Evolutionary conservation across 2,113 vertebrate species (phyloP).

Genomic region (Bos indicus): DNA sequence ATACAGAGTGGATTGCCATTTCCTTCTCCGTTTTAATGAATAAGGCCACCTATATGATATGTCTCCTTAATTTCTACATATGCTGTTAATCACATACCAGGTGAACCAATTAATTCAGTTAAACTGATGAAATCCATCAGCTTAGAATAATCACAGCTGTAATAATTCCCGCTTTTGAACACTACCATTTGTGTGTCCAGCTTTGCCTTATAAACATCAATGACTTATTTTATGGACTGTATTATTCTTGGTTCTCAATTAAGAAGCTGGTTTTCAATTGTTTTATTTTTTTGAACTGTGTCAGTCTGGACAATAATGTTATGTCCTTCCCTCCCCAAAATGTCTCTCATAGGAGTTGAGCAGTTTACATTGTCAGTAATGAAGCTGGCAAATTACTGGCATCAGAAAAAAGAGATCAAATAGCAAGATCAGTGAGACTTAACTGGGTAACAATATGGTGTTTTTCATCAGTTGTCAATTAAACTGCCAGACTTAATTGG

Average conservation of each 20-base stretch:
- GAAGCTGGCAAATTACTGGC: conserved; percentile 68
- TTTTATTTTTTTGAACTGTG: conserved; percentile 45
- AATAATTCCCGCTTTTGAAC: neutral
- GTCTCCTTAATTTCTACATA: neutral
- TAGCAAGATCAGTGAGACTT: conserved; percentile 72
- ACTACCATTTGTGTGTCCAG: conserved; percentile 44
- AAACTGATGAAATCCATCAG: neutral
- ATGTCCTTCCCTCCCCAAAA: conserved; percentile 28
- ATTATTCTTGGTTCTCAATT: conserved; percentile 65
- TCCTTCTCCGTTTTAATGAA: neutral
- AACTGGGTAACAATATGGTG: conserved; percentile 52
- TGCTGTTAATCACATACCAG: neutral
- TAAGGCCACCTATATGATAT: neutral
- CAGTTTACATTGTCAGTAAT: conserved; percentile 69
- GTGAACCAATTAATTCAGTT: neutral
- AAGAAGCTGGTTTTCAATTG: conserved; percentile 46
- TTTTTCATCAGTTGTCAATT: conserved; percentile 69
- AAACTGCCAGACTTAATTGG: conserved; percentile 75
- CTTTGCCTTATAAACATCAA: conserved; percentile 50
- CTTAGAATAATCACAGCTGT: neutral
- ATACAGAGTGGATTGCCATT: neutral
- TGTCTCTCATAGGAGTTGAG: conserved; percentile 51
- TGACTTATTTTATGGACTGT: conserved; percentile 42
- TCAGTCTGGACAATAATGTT: conserved; percentile 65
- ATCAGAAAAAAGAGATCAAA: conserved; percentile 53